Evolutionary conservation across 2,797 vertebrate genomes (phyloP), one percentile per base, ranked within the genome.

Genomic region (Sebastes flavidus): DNA sequence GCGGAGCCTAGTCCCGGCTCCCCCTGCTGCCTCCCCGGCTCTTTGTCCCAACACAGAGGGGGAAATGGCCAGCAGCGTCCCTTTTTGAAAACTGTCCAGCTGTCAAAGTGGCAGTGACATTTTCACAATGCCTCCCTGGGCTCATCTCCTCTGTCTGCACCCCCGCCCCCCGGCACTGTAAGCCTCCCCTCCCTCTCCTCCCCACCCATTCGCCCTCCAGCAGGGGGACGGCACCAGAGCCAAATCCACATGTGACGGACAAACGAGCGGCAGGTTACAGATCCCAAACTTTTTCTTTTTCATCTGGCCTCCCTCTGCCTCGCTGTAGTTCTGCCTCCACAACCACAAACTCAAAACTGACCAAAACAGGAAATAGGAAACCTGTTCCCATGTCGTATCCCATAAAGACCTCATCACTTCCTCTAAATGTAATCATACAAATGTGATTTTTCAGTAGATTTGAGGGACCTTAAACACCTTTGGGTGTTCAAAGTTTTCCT

Each of bases 31-130:
- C 87, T 83, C 79, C 83, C 74, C 77, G 55, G 82, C 91, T 91
- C 93, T 94, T 95, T 96, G 95, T 96, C 92, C 89, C 29, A 29
- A 87, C 87, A 94, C 87, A 85, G 89, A 94, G 92, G 89, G 94
- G 95, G 94, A 94, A 94, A 94, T 92, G 84, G 92, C 93, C 89
- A 94, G 93, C 93, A 95, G 88, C 84, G 89, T 93, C 90, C 77
- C 92, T 94, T 95, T 95, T 95, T 94, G 92, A 95, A 95, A 96
- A 96, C 94, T 96, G 94, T 96, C 95, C 95, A 96, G 95, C 94
- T 95, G 95, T 96, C 95, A 96, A 96, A 96, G 94, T 93, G 90
- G 92, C 94, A 91, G 85, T 95, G 95, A 96, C 95, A 96, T 92
- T 91, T 95, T 94, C 94, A 95, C 95, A 95, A 95, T 92, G 91